Conservation (phyloP, 2,113 vertebrate species). For the Pteruthius melanotis region DNA sequence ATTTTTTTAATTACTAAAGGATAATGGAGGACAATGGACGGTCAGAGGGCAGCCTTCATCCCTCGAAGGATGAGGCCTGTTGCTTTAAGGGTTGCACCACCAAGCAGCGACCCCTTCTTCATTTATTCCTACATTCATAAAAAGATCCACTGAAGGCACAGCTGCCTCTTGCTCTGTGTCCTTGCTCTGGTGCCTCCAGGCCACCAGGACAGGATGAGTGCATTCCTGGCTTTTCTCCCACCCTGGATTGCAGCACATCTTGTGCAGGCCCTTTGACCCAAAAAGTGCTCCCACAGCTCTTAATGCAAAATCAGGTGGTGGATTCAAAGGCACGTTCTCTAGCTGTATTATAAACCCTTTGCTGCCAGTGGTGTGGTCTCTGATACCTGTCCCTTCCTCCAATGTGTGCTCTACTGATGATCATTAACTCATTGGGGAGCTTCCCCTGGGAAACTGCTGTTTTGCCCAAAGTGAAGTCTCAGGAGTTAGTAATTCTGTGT, state of each 20-base stretch:
- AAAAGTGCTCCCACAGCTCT: neutral
- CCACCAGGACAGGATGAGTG: fast-evolving
- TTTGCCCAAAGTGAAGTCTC: neutral
- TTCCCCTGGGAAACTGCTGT: neutral
- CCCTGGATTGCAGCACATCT: fast-evolving
- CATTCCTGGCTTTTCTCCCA: neutral
- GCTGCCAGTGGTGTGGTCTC: neutral
- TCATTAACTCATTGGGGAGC: neutral
- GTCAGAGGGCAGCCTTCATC: neutral
- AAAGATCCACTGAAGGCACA: neutral
- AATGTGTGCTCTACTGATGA: neutral
- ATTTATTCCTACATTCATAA: neutral
- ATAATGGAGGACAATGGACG: neutral
- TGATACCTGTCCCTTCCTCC: neutral
- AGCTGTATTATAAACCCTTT: neutral
- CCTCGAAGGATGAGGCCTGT: neutral
- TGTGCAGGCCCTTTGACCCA: neutral
- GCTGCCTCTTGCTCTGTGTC: neutral
- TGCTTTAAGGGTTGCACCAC: neutral
- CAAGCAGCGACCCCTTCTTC: neutral
- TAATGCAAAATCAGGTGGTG: neutral
- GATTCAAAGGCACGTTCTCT: fast-evolving
- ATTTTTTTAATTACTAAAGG: neutral
- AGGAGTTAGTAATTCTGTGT: neutral
- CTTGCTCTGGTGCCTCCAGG: neutral